Conservation (phyloP, 2,113 vertebrate species). For the Nannospalax galili region DNA sequence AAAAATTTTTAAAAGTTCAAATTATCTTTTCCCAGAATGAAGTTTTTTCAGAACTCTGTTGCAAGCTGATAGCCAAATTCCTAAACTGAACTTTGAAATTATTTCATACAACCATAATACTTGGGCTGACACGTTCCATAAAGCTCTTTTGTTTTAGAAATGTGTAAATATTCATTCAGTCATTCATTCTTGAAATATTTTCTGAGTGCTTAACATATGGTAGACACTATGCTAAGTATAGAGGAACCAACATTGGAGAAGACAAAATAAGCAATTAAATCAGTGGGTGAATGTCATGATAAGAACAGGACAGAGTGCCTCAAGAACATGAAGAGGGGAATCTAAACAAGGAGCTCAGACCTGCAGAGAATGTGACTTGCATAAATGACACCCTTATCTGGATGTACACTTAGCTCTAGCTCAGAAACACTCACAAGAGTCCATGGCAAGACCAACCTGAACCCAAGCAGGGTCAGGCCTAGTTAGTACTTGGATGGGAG, state of each 20-base stretch:
- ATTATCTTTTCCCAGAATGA: background rate
- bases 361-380: background rate
- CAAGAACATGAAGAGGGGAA: background rate
- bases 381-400: background rate
- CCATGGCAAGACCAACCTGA: background rate
- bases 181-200: slow-evolving; percentile 48
- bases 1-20: slow-evolving; percentile 33
- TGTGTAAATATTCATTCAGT: background rate
- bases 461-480: background rate
- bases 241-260: background rate
- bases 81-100: slow-evolving; percentile 42
- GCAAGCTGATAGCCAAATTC: slow-evolving; percentile 32
- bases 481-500: background rate
- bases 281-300: background rate
- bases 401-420: background rate
- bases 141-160: slow-evolving; percentile 15
- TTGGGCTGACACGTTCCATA: background rate
- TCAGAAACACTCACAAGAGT: background rate
- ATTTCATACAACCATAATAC: background rate
- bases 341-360: background rate
- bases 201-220: background rate
- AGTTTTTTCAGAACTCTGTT: background rate
- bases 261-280: slow-evolving; percentile 25
- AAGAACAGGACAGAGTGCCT: background rate
- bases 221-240: background rate